Evolutionary conservation across 2,797 vertebrate species (phyloP), one percentile per base, ranked within the genome.

Genomic region (Morelia viridis): DNA sequence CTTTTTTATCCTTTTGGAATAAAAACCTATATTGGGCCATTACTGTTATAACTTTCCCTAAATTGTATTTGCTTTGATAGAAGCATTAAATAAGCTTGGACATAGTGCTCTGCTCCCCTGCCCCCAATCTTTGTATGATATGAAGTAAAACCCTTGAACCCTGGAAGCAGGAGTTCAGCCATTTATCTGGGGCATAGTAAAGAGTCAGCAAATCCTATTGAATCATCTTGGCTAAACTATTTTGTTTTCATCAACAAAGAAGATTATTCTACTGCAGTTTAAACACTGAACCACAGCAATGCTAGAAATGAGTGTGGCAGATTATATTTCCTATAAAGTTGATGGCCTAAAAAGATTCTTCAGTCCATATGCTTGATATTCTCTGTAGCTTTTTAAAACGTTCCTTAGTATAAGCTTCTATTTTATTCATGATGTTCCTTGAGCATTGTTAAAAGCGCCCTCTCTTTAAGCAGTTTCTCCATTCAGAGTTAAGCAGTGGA

Each of bases 181-280:
- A 15, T 89, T 89, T 58, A 76, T 92, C 86, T 92, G 50, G 12
- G 60, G n/a, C 4, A 7, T 9, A 31, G 35, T 50, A 86, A 61
- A 92, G 87, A 92, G 19, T 61, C 15, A 90, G 84, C 57, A 57
- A 92, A 93, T 87, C 5, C 2, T 90, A 87, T 46, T 57, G 8
- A 88, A 91, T 89, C 56, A 68, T 92, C 64, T 61, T 88, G 15
- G 28, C 31, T 88, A 83, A 87, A 87, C 10, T 5, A 56, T 87
- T 92, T 10, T 28, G 3, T 76, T 35, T 91, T 85, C 17, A 22
- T 90, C 60, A 85, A 46, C 84, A 31, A 53, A 68, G 61, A 83
- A 68, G 68, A 65, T 56, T 62, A 41, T n/a, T 31, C 56, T n/a
- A 80, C 76, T 83, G 84, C 89, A 22, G 31, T 10, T 41, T 50